Percentiles rank a stretch among this genome's conserved stretches.
These are phyloP conservation scores for Upupa epops DNA, from an alignment of 2,113 vertebrate species.

Conservation along the genomic window DNA sequence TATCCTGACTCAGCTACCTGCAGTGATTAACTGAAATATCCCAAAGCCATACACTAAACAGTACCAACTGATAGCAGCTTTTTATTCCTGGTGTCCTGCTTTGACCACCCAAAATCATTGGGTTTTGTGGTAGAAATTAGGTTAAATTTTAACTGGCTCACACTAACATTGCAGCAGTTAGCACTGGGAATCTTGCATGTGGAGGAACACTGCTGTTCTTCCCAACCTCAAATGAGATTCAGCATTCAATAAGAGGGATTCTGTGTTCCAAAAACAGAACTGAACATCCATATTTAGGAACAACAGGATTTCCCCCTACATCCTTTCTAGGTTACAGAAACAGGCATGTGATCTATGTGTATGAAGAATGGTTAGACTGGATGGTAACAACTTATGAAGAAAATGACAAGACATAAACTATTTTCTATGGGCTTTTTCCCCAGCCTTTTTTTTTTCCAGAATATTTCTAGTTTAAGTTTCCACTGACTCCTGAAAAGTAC, in stretches of 20 bases:
- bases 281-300: not conserved
- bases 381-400: not conserved
- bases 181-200: not conserved
- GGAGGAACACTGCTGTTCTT: not conserved
- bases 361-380: not conserved
- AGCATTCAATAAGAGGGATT: fast-evolving
- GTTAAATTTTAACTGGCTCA: not conserved
- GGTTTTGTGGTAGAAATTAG: not conserved
- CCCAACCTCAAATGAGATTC: not conserved
- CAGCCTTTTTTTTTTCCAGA: not conserved
- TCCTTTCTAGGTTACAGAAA: not conserved
- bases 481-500: not conserved
- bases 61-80: not conserved
- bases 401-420: not conserved
- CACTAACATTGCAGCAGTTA: not conserved
- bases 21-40: not conserved
- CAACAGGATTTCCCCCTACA: not conserved
- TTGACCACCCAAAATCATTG: not conserved
- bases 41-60: not conserved
- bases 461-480: not conserved
- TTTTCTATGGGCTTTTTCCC: not conserved
- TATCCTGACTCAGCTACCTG: not conserved
- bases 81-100: not conserved
- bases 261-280: not conserved
- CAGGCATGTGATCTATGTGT: not conserved